Base-by-base conservation (phyloP, 1,140 invertebrate species). In the Cecropterus lyciades region DNA sequence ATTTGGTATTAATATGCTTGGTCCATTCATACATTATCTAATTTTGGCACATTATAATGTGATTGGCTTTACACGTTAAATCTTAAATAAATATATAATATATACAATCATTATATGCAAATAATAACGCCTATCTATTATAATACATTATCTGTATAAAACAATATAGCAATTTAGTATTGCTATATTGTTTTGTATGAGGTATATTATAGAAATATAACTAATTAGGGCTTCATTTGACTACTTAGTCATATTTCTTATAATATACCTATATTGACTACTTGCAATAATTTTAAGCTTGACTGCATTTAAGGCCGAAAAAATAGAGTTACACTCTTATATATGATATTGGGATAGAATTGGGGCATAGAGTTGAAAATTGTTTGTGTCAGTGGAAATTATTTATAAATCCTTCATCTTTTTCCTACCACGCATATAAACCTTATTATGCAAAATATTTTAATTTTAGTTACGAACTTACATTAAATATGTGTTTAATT, bases 1-100 rank as follows among this genome's bases (percentile, higher is more conserved):
- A 37, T 53, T 16, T 53, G 15, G 24, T 27, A 51, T 55, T 37
- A n/a, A n/a, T n/a, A n/a, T 40, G 1, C n/a, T 55, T 55, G 52
- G 52, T 40, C 52, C 52, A 40, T 16, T 14, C 30, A 40, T 15
- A 37, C 9, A n/a, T 40, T 55, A 55, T 9, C 52, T 40, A 40
- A 55, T 40, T 55, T 55, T 55, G 27, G 52, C 52, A 55, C 52
- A n/a, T 16, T 10, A 17, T 40, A 37, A 17, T 11, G 16, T 20
- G 37, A 37, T 37, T 55, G 52, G 49, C 30, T 33, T 55, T n/a
- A 3, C 20, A 1, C 11, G 20, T 49, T n/a, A 49, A 17, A 20
- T 49, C 45, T 48, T 40, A 40, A 40, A 48, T 20, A 48, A 11
- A 49, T 27, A 27, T 27, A 49, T 24, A 13, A 4, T 24, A n/a